These are phyloP conservation scores for Misgurnus anguillicaudatus DNA, from an alignment of 2,113 vertebrate species.

Conservation along the genomic window DNA sequence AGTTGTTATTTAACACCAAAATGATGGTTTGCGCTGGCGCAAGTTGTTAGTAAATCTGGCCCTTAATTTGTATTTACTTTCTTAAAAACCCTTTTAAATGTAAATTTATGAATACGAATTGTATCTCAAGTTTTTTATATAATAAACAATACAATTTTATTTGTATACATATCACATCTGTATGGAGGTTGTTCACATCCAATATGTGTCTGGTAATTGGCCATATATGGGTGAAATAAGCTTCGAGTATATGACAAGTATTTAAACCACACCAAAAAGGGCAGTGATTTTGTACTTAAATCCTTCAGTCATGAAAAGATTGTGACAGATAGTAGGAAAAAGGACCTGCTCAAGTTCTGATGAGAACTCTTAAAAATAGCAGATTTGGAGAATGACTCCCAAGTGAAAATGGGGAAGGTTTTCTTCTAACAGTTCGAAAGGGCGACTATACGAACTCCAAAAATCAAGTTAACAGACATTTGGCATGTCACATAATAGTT, in stretches of 20 bases:
- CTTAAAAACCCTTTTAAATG: too few species aligned
- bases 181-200: background rate
- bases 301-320: constrained; percentile 32
- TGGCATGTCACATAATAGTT: constrained; percentile 62
- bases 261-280: constrained; percentile 41
- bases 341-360: background rate
- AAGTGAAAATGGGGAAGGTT: constrained; percentile 51
- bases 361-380: constrained; percentile 53
- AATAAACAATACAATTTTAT: background rate
- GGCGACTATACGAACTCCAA: constrained; percentile 58
- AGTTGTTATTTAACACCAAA: too few species aligned
- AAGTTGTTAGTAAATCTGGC: too few species aligned
- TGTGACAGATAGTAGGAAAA: constrained; percentile 6
- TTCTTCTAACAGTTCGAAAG: constrained; percentile 55
- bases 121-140: background rate
- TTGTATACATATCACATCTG: too few species aligned
- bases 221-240: constrained; percentile 53
- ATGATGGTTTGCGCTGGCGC: too few species aligned
- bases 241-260: background rate
- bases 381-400: constrained; percentile 51
- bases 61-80: too few species aligned
- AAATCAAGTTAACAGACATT: constrained; percentile 58
- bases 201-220: constrained; percentile 40
- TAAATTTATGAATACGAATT: too few species aligned
- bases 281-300: background rate